phyloP scores from a whole-genome alignment of 2,888 invertebrate genomes.

The Oxycera nigricornis region DNA sequence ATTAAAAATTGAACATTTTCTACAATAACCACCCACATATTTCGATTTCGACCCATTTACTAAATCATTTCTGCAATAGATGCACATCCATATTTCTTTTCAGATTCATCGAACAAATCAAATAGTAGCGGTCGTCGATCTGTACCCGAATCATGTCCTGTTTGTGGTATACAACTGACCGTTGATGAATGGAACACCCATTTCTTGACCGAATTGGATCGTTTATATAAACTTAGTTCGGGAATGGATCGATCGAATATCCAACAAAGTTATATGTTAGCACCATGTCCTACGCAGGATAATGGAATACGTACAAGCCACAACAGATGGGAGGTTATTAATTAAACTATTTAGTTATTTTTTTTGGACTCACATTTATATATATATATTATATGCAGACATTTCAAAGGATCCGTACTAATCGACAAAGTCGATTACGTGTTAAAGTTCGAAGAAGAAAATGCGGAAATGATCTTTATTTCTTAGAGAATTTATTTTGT shows the following conservation, averaged over 20 bases:
- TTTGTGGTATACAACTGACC: conserved; percentile 73
- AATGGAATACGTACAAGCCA: conserved; percentile 63
- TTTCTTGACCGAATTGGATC: conserved; percentile 73
- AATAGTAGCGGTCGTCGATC: conserved; percentile 51
- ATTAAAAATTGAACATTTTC: no score
- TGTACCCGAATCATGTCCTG: conserved; percentile 67
- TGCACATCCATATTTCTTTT: no score
- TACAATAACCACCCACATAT: no score
- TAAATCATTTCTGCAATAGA: no score
- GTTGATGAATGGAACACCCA: conserved; percentile 73
- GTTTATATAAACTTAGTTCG: conserved; percentile 68
- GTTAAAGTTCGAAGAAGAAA: conserved; percentile 73
- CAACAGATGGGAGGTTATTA: conserved; percentile 71
- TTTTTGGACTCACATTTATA: neutral
- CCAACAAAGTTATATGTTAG: conserved; percentile 60
- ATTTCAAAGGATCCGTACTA: conserved; percentile 73
- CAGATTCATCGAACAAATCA: conserved; percentile 31
- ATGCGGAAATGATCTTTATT: conserved; percentile 66
- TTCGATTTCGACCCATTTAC: no score
- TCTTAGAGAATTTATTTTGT: conserved; percentile 61
- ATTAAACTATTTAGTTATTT: neutral
- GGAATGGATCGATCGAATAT: conserved; percentile 61
- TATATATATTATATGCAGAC: conserved; percentile 58
- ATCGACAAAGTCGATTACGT: conserved; percentile 72
- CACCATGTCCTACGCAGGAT: conserved; percentile 60